A percentile compares a stretch with the other conserved stretches of the same genome.
phyloP scores from a whole-genome alignment of 2,888 invertebrate genomes.

The Gastrophysa polygoni region DNA sequence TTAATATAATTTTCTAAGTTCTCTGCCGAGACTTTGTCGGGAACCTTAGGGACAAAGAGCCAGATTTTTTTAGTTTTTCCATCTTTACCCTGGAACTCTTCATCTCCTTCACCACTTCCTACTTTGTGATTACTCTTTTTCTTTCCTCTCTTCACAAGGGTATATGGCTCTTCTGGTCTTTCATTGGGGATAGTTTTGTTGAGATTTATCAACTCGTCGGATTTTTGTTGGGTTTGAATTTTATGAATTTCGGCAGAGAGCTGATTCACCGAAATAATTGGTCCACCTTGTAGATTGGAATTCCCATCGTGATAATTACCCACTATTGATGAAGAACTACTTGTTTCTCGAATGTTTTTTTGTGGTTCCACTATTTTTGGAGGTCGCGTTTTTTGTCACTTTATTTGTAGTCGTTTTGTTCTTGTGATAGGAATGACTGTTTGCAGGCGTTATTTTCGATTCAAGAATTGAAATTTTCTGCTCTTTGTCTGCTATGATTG shows the following conservation, averaged over 20 bases:
- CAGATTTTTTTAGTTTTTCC: too few species aligned
- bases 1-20: too few species aligned
- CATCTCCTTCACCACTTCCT: too few species aligned
- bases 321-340: too few species aligned
- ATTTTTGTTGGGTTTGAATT: not conserved
- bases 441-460: not conserved
- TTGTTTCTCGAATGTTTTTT: not conserved
- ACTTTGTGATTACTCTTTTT: not conserved
- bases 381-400: not conserved
- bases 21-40: too few species aligned
- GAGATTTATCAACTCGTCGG: not conserved
- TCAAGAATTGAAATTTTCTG: not conserved
- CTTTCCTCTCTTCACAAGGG: not conserved
- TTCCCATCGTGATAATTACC: too few species aligned
- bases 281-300: too few species aligned
- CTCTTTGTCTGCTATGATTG: conserved; percentile 6
- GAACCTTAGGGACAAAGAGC: too few species aligned
- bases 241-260: not conserved
- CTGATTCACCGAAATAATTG: not conserved
- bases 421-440: not conserved
- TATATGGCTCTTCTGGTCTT: not conserved
- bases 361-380: not conserved
- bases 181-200: too few species aligned
- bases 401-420: not conserved
- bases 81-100: too few species aligned